These are phyloP conservation scores for Halictus quadricinctus DNA, from an alignment of 2,888 invertebrate genomes.

Conservation along the genomic window DNA sequence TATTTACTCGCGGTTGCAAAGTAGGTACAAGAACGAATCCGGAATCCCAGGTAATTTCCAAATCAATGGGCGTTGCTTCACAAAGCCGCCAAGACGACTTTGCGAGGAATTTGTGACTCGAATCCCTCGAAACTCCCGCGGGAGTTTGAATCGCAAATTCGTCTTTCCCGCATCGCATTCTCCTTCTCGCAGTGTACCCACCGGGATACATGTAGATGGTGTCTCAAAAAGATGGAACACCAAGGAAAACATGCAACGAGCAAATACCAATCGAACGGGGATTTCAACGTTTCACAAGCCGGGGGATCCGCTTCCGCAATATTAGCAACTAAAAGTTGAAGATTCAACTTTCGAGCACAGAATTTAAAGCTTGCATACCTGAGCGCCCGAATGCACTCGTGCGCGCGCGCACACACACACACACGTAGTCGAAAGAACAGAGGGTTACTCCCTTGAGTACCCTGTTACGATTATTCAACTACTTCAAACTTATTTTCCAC, in stretches of 20 bases:
- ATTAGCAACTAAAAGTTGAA: not conserved
- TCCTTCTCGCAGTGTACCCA: slow-evolving; percentile 33
- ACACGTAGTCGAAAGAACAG: not conserved
- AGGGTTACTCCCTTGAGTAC: not conserved
- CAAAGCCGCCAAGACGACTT: slow-evolving; percentile 56
- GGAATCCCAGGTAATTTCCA: slow-evolving; percentile 57
- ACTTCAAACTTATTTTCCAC: slow-evolving; percentile 4
- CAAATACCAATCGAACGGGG: not conserved
- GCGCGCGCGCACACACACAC: not conserved
- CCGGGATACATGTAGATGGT: not conserved
- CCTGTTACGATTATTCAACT: not conserved
- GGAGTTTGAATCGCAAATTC: slow-evolving; percentile 69
- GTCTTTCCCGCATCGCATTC: slow-evolving; percentile 50
- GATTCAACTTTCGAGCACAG: not conserved
- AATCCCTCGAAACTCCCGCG: slow-evolving; percentile 47
- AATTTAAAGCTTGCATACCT: slow-evolving; percentile 4
- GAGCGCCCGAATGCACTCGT: not conserved
- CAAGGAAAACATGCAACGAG: not conserved
- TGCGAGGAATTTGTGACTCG: slow-evolving; percentile 59
- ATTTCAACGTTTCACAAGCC: not conserved
- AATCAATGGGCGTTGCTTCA: slow-evolving; percentile 60
- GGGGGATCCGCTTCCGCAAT: not conserved
- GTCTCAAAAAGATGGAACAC: not conserved
- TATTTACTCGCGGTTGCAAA: not conserved
- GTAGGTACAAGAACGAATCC: slow-evolving; percentile 5